Base-by-base conservation (phyloP, 2,888 invertebrate species). In the Morpho deidamia region DNA sequence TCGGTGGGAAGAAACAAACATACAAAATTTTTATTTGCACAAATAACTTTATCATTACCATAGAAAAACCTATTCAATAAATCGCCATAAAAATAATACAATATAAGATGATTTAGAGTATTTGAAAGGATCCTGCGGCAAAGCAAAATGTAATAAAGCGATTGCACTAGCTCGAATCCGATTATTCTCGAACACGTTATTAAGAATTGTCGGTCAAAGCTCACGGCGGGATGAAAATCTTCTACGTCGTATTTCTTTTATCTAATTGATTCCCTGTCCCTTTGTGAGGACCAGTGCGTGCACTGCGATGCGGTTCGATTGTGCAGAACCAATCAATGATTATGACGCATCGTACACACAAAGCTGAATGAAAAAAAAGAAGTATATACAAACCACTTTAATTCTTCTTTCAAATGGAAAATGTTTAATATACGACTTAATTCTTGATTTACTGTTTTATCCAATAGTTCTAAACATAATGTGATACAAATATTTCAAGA, bases 311-410 rank as follows among this genome's bases (percentile, higher is more conserved):
- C 68, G 74, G 77, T 77, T 66, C 71, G 69, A 76, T 76, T 76
- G 78, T 76, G 71, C 69, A 72, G 70, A 70, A 75, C 76, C 82
- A 83, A 84, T 83, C 83, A 83, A 83, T 78, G 75, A 80, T 81
- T 83, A 83, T 81, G 79, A 80, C 58, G 56, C 60, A 56, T 52
- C 41, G 56, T 59, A 58, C 59, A 62, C 52, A 62, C 55, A 61
- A 59, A 58, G 58, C 52, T 41, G 52, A 48, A 52, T 33, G 47
- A 42, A 48, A 39, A 44, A 41, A 53, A 58, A 56, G 32, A 44
- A 11, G n/a, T 33, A 34, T 40, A 39, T 33, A 46, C 34, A 46
- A 49, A 14, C 35, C 34, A 11, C 41, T 41, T 42, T 35, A 23
- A 35, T 42, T 35, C 49, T 40, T 47, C 12, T n/a, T 50, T 44